phyloP scores from a whole-genome alignment of 2,113 vertebrate species.

The Acrocephalus kingi region DNA sequence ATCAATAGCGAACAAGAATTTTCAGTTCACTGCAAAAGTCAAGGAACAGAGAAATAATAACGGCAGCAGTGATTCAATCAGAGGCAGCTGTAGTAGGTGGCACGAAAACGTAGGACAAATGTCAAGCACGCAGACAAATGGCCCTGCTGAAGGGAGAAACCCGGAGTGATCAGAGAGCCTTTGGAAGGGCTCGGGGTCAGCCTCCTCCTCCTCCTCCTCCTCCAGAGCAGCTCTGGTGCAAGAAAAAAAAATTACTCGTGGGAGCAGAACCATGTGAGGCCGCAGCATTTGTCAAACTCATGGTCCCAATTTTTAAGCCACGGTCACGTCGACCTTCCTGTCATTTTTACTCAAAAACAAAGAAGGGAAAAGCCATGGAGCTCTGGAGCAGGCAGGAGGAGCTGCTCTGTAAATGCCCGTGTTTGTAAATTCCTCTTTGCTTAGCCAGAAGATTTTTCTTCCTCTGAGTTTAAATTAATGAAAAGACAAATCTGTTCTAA shows the following conservation, averaged over 20 bases:
- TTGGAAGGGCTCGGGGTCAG: neutral
- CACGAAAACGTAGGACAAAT: neutral
- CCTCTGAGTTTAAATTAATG: neutral
- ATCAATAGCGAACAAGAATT: constrained; percentile 22
- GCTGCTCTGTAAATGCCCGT: neutral
- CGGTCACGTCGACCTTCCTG: neutral
- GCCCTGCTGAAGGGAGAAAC: neutral
- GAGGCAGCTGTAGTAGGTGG: neutral
- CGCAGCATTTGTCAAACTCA: neutral
- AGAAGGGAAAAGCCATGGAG: neutral
- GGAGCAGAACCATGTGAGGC: neutral
- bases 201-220: neutral
- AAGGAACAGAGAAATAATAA: neutral
- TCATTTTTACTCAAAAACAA: neutral
- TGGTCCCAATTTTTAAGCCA: neutral
- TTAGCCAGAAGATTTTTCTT: neutral
- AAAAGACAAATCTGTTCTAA: neutral
- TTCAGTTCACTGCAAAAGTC: neutral
- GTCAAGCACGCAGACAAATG: constrained; percentile 27
- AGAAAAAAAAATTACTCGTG: neutral
- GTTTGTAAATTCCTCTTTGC: neutral
- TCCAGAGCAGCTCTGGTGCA: neutral
- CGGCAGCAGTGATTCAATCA: neutral
- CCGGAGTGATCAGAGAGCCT: neutral
- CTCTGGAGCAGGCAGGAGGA: neutral